These are phyloP conservation scores for Nothura maculosa DNA, from an alignment of 2,797 vertebrate genomes.

Conservation along the genomic window DNA sequence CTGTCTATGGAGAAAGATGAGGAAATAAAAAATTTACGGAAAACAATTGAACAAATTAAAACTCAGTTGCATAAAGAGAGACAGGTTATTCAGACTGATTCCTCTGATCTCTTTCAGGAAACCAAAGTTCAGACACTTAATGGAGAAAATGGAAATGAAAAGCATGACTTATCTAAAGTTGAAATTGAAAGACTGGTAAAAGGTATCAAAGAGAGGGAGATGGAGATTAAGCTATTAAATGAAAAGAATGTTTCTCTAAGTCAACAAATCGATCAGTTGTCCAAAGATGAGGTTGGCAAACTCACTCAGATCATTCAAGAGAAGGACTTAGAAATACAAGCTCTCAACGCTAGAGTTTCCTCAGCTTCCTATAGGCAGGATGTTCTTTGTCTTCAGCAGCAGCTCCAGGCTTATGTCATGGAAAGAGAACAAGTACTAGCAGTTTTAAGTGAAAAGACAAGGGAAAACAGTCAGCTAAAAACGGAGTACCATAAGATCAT, in stretches of 20 bases:
- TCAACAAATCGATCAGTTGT: constrained; percentile 93
- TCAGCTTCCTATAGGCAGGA: constrained; percentile 87
- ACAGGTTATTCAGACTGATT: constrained; percentile 78
- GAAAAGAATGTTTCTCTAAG: constrained; percentile 93
- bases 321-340: constrained; percentile 95
- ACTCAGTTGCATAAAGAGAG: constrained; percentile 80
- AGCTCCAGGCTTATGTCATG: constrained; percentile 90
- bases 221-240: constrained; percentile 93
- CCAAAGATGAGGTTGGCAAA: constrained; percentile 93
- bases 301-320: constrained; percentile 93
- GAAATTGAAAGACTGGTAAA: constrained; percentile 92
- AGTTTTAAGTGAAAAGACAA: constrained; percentile 94
- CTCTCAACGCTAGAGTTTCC: constrained; percentile 90
- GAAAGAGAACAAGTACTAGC: constrained; percentile 94
- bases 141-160: constrained; percentile 94
- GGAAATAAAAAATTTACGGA: constrained; percentile 89
- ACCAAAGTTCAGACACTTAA: constrained; percentile 90
- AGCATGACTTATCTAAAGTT: constrained; percentile 96
- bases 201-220: constrained; percentile 96
- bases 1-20: constrained; percentile 91
- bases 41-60: constrained; percentile 85
- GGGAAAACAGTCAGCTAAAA: constrained; percentile 95
- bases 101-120: constrained; percentile 90
- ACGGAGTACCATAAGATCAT: constrained; percentile 94
- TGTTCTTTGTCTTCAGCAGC: constrained; percentile 91